These are phyloP conservation scores for Pelusios castaneus DNA, from an alignment of 2,113 vertebrate species.

Conservation along the genomic window DNA sequence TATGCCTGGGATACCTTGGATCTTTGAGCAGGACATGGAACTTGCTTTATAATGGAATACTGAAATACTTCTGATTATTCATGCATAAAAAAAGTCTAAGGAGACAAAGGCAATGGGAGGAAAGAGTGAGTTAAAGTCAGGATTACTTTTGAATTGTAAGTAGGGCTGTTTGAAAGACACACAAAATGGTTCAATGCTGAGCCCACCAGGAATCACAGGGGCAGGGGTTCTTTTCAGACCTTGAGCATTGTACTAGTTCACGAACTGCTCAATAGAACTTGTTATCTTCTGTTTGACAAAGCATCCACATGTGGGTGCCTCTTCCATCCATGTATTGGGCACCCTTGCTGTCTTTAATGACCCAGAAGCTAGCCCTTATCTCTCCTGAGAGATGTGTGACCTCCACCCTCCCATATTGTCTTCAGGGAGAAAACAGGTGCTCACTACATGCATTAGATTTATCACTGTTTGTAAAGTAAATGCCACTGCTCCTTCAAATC, in stretches of 20 bases:
- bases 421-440: background rate
- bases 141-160: no score
- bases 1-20: slow-evolving; percentile 35
- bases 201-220: no score
- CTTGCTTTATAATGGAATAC: slow-evolving; percentile 48
- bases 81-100: background rate
- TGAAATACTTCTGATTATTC: slow-evolving; percentile 67
- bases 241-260: no score
- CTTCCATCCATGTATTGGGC: background rate
- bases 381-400: background rate
- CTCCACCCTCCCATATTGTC: background rate
- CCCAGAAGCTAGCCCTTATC: background rate
- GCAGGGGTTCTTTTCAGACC: no score
- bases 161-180: no score
- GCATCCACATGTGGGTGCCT: background rate
- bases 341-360: background rate
- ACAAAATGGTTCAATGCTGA: no score
- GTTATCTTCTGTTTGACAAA: background rate
- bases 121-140: slow-evolving; percentile 44
- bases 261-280: background rate
- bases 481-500: background rate
- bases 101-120: slow-evolving; percentile 49
- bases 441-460: background rate
- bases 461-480: background rate
- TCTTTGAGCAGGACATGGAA: slow-evolving; percentile 30